phyloP scores from a whole-genome alignment of 2,797 vertebrate genomes.

The Chiroxiphia lanceolata region DNA sequence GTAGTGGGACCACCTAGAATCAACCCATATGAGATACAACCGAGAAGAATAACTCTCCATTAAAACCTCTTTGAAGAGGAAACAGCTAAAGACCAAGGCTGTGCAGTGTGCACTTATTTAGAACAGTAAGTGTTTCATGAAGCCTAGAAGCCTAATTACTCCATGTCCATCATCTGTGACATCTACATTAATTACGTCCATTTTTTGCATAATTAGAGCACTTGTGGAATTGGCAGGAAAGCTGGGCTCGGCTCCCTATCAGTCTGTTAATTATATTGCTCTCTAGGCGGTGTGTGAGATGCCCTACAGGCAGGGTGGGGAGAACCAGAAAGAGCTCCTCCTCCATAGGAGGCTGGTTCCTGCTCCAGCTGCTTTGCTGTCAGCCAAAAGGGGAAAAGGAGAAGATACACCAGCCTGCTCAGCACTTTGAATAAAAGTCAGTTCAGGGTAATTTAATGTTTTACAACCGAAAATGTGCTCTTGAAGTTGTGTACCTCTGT shows the following conservation, averaged over 20 bases:
- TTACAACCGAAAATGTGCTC: background rate
- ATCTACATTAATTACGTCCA: slow-evolving; percentile 30
- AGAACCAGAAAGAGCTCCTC: background rate
- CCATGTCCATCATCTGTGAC: slow-evolving; percentile 24
- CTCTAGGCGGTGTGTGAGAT: background rate
- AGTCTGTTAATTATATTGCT: background rate
- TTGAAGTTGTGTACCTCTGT: background rate
- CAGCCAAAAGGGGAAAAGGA: background rate
- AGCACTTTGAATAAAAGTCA: background rate
- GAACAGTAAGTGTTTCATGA: background rate
- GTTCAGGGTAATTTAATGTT: background rate
- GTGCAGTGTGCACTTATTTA: background rate
- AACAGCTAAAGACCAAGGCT: background rate
- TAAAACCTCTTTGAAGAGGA: background rate
- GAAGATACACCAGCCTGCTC: background rate
- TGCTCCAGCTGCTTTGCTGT: background rate
- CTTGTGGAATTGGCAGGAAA: background rate
- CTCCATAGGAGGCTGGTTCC: background rate
- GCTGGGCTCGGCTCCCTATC: background rate
- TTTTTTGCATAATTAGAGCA: slow-evolving; percentile 34
- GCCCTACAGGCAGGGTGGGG: background rate
- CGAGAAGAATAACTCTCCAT: background rate
- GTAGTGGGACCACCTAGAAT: background rate
- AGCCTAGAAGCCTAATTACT: slow-evolving; percentile 21
- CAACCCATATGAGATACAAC: background rate